Evolutionary conservation across 2,797 vertebrate genomes (phyloP).

Genomic region (Basileuterus tristriatus): DNA sequence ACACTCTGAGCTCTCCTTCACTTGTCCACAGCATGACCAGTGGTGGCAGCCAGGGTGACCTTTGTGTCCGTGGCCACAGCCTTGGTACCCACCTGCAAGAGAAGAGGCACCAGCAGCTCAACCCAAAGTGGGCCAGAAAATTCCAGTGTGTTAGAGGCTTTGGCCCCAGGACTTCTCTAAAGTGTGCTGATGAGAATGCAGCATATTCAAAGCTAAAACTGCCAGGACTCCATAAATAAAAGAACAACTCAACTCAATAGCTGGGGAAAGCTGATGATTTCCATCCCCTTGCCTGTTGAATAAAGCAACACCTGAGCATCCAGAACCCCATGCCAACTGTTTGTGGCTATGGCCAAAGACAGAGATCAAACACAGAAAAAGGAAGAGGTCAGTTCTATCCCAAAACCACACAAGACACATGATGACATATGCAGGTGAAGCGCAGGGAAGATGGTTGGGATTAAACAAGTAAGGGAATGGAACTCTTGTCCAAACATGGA

Average conservation of each 20-base stretch:
- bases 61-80: constrained; percentile 91
- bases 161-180: neutral
- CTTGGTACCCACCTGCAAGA: constrained; percentile 89
- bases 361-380: neutral
- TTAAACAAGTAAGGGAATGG: neutral
- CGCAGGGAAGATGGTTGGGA: neutral
- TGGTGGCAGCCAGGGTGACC: constrained; percentile 90
- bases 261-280: neutral
- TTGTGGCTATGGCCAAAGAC: neutral
- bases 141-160: neutral
- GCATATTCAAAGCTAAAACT: neutral
- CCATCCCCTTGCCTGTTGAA: accelerated
- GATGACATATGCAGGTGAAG: neutral
- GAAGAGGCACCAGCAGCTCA: neutral
- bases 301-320: neutral
- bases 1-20: constrained; percentile 84
- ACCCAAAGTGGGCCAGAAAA: neutral
- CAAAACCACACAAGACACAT: neutral
- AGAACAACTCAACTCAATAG: neutral
- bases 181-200: neutral
- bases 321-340: neutral
- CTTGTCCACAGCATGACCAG: constrained; percentile 93
- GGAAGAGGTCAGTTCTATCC: neutral
- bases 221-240: neutral
- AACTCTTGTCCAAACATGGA: neutral